Conservation (phyloP, 2,888 invertebrate species). For the Blera fallax region DNA sequence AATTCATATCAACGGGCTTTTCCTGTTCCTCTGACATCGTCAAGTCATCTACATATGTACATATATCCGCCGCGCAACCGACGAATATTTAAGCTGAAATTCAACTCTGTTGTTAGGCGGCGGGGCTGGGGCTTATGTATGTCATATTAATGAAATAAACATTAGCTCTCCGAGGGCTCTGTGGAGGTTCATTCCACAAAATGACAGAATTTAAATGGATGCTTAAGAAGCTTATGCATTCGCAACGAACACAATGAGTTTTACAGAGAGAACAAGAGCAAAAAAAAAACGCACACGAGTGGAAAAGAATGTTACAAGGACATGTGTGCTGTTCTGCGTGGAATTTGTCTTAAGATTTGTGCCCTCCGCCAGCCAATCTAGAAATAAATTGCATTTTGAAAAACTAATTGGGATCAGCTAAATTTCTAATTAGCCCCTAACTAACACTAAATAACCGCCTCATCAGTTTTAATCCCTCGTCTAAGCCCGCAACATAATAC, state of each 20-base stretch:
- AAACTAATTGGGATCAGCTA: constrained; percentile 17
- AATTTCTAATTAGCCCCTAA: constrained; percentile 50
- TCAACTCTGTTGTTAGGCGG: neutral
- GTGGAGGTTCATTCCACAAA: neutral
- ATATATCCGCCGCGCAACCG: neutral
- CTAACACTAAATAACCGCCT: constrained; percentile 37
- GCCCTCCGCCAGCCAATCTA: neutral
- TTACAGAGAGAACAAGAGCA: neutral
- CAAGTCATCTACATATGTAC: neutral
- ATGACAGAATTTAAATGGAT: constrained; percentile 59
- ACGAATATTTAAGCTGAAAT: neutral
- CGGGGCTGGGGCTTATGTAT: neutral
- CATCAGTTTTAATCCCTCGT: constrained; percentile 34
- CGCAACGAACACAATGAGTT: constrained; percentile 7
- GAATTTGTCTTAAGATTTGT: too few species aligned
- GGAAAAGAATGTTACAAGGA: neutral
- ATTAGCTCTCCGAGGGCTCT: constrained; percentile 22
- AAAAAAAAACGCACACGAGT: neutral
- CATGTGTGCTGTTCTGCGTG: too few species aligned
- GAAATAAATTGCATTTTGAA: neutral
- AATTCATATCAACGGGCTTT: constrained; percentile 32
- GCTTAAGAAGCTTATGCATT: constrained; percentile 47
- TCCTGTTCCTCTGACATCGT: neutral
- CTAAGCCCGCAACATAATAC: constrained; percentile 24
- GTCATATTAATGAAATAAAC: constrained; percentile 62